Conservation (phyloP, 2,888 invertebrate genomes). For the Timema cristinae region DNA sequence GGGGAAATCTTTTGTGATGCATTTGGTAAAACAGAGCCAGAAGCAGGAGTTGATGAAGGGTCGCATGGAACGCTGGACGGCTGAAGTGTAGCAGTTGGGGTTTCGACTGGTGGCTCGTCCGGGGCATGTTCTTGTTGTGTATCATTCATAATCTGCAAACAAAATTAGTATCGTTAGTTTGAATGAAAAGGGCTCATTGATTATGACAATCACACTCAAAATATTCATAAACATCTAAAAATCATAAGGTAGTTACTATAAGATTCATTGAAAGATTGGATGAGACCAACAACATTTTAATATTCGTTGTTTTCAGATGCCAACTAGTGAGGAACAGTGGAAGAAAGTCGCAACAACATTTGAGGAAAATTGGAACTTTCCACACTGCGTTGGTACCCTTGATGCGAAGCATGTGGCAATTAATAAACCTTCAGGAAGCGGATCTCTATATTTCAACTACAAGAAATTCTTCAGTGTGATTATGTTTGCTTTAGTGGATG, state of each 20-base stretch:
- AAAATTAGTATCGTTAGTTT: too few relatives aligned
- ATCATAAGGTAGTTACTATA: too few relatives aligned
- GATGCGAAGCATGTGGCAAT: not conserved
- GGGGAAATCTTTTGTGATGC: not conserved
- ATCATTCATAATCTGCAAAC: not conserved
- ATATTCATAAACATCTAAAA: too few relatives aligned
- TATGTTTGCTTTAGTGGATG: slow-evolving; percentile 3
- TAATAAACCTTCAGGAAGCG: not conserved
- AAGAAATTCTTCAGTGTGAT: slow-evolving; percentile 5
- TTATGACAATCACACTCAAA: too few relatives aligned
- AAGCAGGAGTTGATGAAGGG: not conserved
- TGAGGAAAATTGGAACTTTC: not conserved
- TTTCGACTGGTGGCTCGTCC: not conserved
- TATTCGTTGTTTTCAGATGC: slow-evolving; percentile 5
- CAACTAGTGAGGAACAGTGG: not conserved
- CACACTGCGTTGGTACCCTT: not conserved
- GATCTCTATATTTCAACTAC: slow-evolving; percentile 1
- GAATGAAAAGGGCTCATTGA: too few relatives aligned
- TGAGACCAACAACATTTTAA: not conserved
- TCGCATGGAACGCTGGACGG: not conserved
- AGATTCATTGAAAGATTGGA: too few relatives aligned
- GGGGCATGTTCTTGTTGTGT: too few relatives aligned
- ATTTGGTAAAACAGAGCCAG: not conserved
- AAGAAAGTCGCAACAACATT: not conserved
- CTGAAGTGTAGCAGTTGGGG: not conserved